Evolutionary conservation across 2,888 invertebrate genomes (phyloP).

Genomic region (Melipona beecheii): DNA sequence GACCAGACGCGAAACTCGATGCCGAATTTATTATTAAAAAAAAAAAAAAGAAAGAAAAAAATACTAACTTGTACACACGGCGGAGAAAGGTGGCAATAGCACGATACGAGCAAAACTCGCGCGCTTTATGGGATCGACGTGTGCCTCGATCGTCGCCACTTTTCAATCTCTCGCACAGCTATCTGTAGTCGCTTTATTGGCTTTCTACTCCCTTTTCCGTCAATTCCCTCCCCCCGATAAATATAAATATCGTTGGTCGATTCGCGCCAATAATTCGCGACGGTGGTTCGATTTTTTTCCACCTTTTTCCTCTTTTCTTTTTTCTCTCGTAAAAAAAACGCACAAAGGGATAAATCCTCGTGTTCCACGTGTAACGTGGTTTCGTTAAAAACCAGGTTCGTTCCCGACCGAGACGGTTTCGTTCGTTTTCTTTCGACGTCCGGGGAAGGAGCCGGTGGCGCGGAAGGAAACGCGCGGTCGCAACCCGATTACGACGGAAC

Average conservation of each 20-base stretch:
- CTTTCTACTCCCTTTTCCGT: constrained; percentile 20
- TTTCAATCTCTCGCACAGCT: constrained; percentile 46
- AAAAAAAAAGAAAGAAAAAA: no score
- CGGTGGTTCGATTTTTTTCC: constrained; percentile 4
- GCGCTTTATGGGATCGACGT: constrained; percentile 34
- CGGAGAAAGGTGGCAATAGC: neutral
- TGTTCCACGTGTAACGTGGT: neutral
- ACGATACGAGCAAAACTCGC: neutral
- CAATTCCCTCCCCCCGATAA: neutral
- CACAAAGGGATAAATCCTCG: constrained; percentile 6
- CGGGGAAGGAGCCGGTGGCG: neutral
- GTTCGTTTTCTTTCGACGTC: neutral
- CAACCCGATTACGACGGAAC: constrained; percentile 58
- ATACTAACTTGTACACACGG: constrained; percentile 20
- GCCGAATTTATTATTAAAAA: constrained; percentile 23
- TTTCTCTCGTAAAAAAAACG: neutral
- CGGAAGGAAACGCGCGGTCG: constrained; percentile 28
- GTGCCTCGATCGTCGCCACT: constrained; percentile 46
- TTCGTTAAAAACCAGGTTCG: neutral
- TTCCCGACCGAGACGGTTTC: neutral
- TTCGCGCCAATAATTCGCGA: constrained; percentile 31
- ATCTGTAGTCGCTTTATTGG: constrained; percentile 23
- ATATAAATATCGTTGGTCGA: constrained; percentile 28
- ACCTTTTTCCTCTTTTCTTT: no score
- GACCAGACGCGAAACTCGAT: constrained; percentile 11